Evolutionary conservation across 1,140 invertebrate genomes (phyloP), one percentile per base, ranked within the genome.

Genomic region (Chrysomallon squamiferum): DNA sequence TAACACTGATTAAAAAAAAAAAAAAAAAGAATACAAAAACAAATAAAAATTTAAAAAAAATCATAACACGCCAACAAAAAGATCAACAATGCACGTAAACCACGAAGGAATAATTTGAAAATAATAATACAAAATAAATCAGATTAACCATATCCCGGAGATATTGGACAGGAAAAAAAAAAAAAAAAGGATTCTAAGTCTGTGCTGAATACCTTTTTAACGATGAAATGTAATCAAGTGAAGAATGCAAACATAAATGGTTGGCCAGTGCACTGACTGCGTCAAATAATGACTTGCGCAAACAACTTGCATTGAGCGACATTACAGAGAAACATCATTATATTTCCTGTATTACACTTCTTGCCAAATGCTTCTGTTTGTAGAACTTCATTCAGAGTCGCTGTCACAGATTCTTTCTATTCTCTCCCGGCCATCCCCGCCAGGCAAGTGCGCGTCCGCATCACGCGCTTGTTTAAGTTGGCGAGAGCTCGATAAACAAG

Each of bases 401-500:
- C 5, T 38, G 6, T 38, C 15, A 5, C 5, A 5, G 6, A 15
- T 7, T 38, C 35, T 15, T 38, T 38, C 35, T 38, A 7, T 38
- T 38, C 50, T 54, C 50, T 54, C 25, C 25, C 25, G 29, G 29
- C 18, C 7, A 27, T 54, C 25, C 50, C 50, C 50, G 29, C 15
- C 15, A 15, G 35, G 35, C 50, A 27, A 54, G n/a, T 54, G 25
- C n/a, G 15, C 22, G 50, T 13, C 13, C 50, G 50, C 50, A 22
- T 22, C 50, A 54, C 50, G 50, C 29, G 50, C 22, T 54, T 54
- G 29, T 54, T 54, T 54, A 30, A 54, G 22, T 54, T 54, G n/a
- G 29, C 50, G 25, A 20, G 22, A 54, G 35, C n/a, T 25, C n/a
- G 25, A 54, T 30, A 54, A 54, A 54, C 50, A 54, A 27, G 29